Evolutionary conservation across 2,113 vertebrate species (phyloP), one percentile per base, ranked within the genome.

Genomic region (Collichthys lucidus): DNA sequence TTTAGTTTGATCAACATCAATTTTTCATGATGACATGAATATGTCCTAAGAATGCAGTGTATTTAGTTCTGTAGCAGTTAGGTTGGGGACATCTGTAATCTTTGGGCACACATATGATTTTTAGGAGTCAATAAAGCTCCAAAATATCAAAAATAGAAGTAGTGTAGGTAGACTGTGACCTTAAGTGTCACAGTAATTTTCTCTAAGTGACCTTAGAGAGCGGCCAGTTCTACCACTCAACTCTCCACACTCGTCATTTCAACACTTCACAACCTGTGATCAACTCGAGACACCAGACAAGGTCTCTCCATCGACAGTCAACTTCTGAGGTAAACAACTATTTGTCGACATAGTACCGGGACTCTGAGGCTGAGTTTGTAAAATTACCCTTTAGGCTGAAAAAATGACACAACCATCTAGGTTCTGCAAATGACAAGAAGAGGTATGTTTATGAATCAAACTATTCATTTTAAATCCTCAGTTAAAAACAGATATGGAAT

Each of bases 211-310:
- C 84, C 84, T 84, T 68, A 26, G 74, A 90, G 83, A 79, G 57
- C 74, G 67, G 44, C 57, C 75, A 79, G 77, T 74, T 82, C 61
- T 77, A 78, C 84, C 83, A 47, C 71, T 61, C 65, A 79, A 62
- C 61, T 31, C 79, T 73, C 83, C 73, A 83, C 90, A 79, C 88
- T n/a, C 89, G 83, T 91, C 81, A 91, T 92, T 91, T 90, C 53
- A 56, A 79, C 83, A 84, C 83, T 80, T 67, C 72, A 75, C 77
- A 91, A 86, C 82, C 88, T 89, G 72, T 87, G 80, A 92, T 89
- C 87, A 89, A 40, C 69, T 79, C 55, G 2, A 70, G 55, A 76
- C 86, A 79, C 80, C 84, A 87, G 52, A 66, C 80, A 67, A 87
- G 75, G 72, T 77, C 80, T 82, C 87, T 87, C 80, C 82, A 85